Percentiles rank a stretch among this genome's conserved stretches.
These are phyloP conservation scores for Leptinotarsa texana DNA, from an alignment of 1,140 invertebrate species.

Conservation along the genomic window DNA sequence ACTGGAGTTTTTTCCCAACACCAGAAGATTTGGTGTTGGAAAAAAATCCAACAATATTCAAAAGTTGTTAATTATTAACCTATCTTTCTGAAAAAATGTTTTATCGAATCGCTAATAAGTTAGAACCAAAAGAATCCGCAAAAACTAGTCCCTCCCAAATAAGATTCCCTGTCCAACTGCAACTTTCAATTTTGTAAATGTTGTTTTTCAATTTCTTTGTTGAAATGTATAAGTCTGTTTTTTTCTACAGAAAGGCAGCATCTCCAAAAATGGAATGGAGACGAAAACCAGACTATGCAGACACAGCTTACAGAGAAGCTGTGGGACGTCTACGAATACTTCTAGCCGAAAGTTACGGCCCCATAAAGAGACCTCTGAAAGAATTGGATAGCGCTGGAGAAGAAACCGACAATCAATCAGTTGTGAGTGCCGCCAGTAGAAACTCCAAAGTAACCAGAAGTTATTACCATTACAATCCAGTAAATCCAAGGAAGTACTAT, in stretches of 20 bases:
- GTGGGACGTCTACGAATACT: conserved; percentile 76
- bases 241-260: conserved; percentile 41
- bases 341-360: conserved; percentile 74
- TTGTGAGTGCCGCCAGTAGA: conserved; percentile 49
- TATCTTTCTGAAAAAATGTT: too few relatives aligned
- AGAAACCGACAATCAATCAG: conserved; percentile 60
- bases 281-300: conserved; percentile 75
- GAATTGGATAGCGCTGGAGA: conserved; percentile 58
- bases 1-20: too few relatives aligned
- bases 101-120: too few relatives aligned
- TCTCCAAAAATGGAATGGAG: conserved; percentile 55
- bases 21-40: too few relatives aligned
- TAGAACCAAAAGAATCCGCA: too few relatives aligned
- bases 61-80: too few relatives aligned
- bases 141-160: too few relatives aligned
- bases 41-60: too few relatives aligned
- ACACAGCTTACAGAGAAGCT: conserved; percentile 79
- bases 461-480: conserved; percentile 46
- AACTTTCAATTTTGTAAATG: too few relatives aligned
- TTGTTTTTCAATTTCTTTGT: too few relatives aligned
- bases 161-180: too few relatives aligned
- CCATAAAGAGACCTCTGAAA: conserved; percentile 56
- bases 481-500: conserved; percentile 55
- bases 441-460: conserved; percentile 40
- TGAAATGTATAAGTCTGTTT: too few relatives aligned